Base-by-base conservation (phyloP, 2,113 vertebrate species). In the Phyllostomus discolor region DNA sequence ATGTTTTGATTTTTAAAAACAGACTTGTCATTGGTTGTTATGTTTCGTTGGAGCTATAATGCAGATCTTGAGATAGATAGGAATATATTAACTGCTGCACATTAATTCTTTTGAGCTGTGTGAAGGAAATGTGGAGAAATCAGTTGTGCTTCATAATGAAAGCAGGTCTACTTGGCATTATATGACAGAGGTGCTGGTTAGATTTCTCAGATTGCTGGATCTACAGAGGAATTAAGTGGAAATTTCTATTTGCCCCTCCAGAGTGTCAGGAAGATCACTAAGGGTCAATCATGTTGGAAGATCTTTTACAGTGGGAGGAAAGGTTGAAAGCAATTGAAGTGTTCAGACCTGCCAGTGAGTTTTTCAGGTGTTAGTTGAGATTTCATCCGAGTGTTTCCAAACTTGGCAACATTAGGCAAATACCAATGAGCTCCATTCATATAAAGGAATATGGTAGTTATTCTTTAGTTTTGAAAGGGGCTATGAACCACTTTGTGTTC, bases 1-100 rank as follows among this genome's bases (percentile, higher is more conserved):
- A 88, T 66, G 16, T 93, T 97, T 97, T 93, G 83, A 92, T 78
- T 97, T 62, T 94, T 95, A 94, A 87, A 82, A 82, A 78, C 28
- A 57, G n/a, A 96, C 81, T 93, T 97, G 92, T 95, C 94, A 84
- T 91, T 96, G 81, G 80, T 78, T 96, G 52, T 85, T 97, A 35
- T 69, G 41, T 79, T 87, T 86, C 92, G 93, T 67, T 54, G 73
- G 72, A 89, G 10, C 43, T 96, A 17, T 62, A 81, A 46, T 41
- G 50, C 38, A 80, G 67, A 91, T 67, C 54, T 88, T 50, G 50
- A 79, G 73, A 69, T 28, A 79, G 64, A 87, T 16, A 69, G 93
- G 81, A 80, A 75, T 79, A 35, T 79, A 35, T 91, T 94, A 70
- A 66, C 24, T 5, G 28, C 10, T 17, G 59, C 31, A 48, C 64